A percentile compares a stretch with the other conserved stretches of the same genome.
Conservation (phyloP, 1,140 invertebrate genomes). For the Scaptomyza graminum region DNA sequence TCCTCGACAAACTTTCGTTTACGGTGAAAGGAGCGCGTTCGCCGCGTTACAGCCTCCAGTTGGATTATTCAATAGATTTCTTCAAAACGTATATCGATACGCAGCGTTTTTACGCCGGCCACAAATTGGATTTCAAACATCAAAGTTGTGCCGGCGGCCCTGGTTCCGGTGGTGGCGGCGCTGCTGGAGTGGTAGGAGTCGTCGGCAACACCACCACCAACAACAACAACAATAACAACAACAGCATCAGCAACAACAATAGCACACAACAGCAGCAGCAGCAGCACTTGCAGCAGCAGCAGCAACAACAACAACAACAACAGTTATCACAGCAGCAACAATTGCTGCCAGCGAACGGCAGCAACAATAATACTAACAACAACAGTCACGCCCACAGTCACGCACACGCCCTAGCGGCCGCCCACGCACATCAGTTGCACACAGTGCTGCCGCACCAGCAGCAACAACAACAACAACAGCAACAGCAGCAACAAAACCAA, state of each 20-base stretch:
- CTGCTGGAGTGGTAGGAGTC: conserved; percentile 82
- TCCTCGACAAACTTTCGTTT: conserved; percentile 14
- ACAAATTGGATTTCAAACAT: conserved; percentile 86
- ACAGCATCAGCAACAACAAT: conserved; percentile 48
- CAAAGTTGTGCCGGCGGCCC: conserved; percentile 84
- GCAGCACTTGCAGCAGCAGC: conserved; percentile 27
- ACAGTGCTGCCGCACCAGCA: conserved; percentile 56
- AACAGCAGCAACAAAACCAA: conserved; percentile 46
- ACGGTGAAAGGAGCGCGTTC: conserved; percentile 51
- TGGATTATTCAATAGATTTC: conserved; percentile 81
- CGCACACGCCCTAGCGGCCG: conserved; percentile 57
- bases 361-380: conserved; percentile 16
- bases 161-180: conserved; percentile 81
- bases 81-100: conserved; percentile 84
- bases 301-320: conserved; percentile 19
- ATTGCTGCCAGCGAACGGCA: conserved; percentile 36
- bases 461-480: conserved; percentile 63
- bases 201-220: conserved; percentile 76
- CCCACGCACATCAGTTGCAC: conserved; percentile 80
- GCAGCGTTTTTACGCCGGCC: conserved; percentile 84
- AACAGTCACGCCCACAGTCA: conserved; percentile 62
- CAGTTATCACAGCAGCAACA: conserved; percentile 38
- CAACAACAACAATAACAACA: conserved; percentile 48
- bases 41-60: conserved; percentile 76
- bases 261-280: conserved; percentile 30